These are phyloP conservation scores for Pycnonotus jocosus DNA, from an alignment of 2,113 vertebrate genomes.

Conservation along the genomic window DNA sequence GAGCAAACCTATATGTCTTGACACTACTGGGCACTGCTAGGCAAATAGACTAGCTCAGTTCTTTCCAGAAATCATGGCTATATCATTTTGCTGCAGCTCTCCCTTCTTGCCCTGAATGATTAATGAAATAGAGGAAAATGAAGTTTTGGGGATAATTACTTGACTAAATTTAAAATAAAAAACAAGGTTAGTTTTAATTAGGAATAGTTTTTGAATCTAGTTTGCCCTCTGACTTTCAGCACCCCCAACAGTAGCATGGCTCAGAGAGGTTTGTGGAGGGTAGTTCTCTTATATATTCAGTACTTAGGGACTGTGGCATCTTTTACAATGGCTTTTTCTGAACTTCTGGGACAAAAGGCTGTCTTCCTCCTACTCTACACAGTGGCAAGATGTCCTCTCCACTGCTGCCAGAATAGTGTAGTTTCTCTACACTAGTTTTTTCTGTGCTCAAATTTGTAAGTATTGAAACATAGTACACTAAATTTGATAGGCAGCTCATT, in stretches of 20 bases:
- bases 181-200: not conserved
- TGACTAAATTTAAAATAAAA: not conserved
- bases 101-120: not conserved
- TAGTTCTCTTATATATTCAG: not conserved
- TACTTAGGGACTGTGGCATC: accelerated
- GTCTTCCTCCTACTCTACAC: not conserved
- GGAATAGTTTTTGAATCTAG: not conserved
- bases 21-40: not conserved
- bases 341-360: not conserved
- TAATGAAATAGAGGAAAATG: not conserved
- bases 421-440: not conserved
- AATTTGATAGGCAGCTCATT: not conserved
- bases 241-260: not conserved
- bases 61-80: not conserved
- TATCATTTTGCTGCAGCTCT: not conserved
- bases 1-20: not conserved
- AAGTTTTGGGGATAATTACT: not conserved
- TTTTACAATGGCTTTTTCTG: not conserved
- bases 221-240: not conserved
- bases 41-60: not conserved
- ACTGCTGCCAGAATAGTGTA: not conserved
- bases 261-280: not conserved
- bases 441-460: not conserved
- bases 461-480: not conserved
- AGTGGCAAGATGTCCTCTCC: not conserved